Conservation (phyloP, 2,797 vertebrate species). For the Semaprochilodus insignis region DNA sequence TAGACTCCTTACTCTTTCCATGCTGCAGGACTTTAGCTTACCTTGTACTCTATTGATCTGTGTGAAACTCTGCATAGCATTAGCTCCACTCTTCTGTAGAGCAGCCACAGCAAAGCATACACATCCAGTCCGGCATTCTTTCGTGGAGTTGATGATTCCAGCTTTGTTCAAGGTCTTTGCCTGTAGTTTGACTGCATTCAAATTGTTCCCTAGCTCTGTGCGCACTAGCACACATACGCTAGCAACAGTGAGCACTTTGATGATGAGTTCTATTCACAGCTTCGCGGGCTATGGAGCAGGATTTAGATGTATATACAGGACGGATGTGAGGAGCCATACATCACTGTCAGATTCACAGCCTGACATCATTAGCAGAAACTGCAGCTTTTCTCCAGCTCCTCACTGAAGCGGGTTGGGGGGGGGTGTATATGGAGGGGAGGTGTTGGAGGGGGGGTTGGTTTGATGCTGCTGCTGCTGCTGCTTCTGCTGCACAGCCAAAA, state of each 20-base stretch:
- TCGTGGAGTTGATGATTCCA: neutral
- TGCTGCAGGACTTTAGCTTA: conserved; percentile 48
- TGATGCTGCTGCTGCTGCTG: conserved; percentile 51
- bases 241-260: neutral
- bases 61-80: conserved; percentile 1
- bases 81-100: neutral
- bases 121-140: neutral
- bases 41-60: neutral
- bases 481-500: conserved; percentile 72
- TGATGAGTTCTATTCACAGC: conserved; percentile 23
- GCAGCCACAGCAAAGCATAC: neutral
- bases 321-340: conserved; percentile 50
- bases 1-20: conserved; percentile 43
- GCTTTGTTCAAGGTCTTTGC: neutral
- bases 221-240: neutral
- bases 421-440: conserved; percentile 24
- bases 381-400: conserved; percentile 75
- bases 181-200: neutral
- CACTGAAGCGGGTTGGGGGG: conserved; percentile 55
- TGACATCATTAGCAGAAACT: conserved; percentile 82
- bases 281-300: conserved; percentile 21
- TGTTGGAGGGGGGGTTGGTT: conserved; percentile 24
- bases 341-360: conserved; percentile 68
- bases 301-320: conserved; percentile 50
- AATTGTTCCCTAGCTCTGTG: neutral